Evolutionary conservation across 2,888 invertebrate species (phyloP), one percentile per base, ranked within the genome.

Genomic region (Chelonus formosanus): DNA sequence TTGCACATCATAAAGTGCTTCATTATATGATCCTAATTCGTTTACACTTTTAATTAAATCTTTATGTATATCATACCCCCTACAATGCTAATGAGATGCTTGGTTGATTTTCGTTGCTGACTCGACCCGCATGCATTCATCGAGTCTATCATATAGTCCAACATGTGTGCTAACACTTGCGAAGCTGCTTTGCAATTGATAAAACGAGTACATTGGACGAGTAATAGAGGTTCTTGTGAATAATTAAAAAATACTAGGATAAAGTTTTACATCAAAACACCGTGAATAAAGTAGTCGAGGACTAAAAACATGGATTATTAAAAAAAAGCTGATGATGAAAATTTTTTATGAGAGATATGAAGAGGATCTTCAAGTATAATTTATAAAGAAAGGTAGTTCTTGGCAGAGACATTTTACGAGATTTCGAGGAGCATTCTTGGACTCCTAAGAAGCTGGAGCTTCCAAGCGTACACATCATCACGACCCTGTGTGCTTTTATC

Each of bases 391-490:
- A 62, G 47, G 54, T 35, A 20, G 47, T 36, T 36, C 52, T 53
- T 53, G 55, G 40, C 20, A 7, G 31, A 32, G 54, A 54, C 35
- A 45, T 55, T 62, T 62, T 54, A 62, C 62, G 62, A 62, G 62
- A 62, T 62, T 54, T 62, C 62, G 54, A 34, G 62, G 34, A 45
- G 55, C 62, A 54, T 47, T 47, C 55, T 43, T 54, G n/a, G 47
- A 54, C 45, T 35, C 8, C 36, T 6, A 31, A 3, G 36, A 20
- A 45, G 54, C 45, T 48, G 36, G 45, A 47, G 62, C 47, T 35
- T 40, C 40, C 31, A 36, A 60, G 32, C 34, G 44, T 35, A 54
- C 54, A 54, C 36, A 35, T 54, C 54, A n/a, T 35, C 36, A 10
- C n/a, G 35, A 34, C 35, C 36, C 35, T 44, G 20, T 47, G 45